Evolutionary conservation across 2,888 invertebrate species (phyloP).

Genomic region (Limenitis camilla): DNA sequence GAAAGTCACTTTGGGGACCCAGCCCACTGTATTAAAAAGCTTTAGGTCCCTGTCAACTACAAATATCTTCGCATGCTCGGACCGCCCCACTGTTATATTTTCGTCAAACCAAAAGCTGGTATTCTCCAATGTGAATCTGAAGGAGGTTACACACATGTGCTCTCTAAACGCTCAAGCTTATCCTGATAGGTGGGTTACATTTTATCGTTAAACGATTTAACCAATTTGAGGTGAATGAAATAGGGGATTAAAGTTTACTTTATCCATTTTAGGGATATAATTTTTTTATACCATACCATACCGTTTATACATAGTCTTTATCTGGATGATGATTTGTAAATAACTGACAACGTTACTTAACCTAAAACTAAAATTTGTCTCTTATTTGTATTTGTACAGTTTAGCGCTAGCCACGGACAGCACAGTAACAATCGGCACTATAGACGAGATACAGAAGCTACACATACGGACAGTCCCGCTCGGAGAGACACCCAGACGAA

Average conservation of each 20-base stretch:
- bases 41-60: conserved; percentile 91
- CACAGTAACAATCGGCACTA: conserved; percentile 94
- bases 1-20: conserved; percentile 97
- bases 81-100: conserved; percentile 98
- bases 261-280: too few species aligned
- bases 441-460: conserved; percentile 98
- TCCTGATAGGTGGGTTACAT: conserved; percentile 82
- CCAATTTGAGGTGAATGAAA: too few species aligned
- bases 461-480: conserved; percentile 97
- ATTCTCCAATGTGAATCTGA: conserved; percentile 97
- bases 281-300: background rate
- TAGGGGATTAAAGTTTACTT: too few species aligned
- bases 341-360: too few species aligned
- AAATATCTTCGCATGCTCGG: conserved; percentile 99
- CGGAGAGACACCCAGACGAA: conserved; percentile 94
- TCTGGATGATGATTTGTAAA: background rate
- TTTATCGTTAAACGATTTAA: background rate
- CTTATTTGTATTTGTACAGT: too few species aligned
- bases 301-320: background rate
- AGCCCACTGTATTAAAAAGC: conserved; percentile 93
- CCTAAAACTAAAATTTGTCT: too few species aligned
- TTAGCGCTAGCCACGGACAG: conserved; percentile 92
- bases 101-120: conserved; percentile 99
- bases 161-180: conserved; percentile 96
- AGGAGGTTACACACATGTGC: conserved; percentile 98